Base-by-base conservation (phyloP, 2,888 invertebrate species). In the Anticlea derivata region DNA sequence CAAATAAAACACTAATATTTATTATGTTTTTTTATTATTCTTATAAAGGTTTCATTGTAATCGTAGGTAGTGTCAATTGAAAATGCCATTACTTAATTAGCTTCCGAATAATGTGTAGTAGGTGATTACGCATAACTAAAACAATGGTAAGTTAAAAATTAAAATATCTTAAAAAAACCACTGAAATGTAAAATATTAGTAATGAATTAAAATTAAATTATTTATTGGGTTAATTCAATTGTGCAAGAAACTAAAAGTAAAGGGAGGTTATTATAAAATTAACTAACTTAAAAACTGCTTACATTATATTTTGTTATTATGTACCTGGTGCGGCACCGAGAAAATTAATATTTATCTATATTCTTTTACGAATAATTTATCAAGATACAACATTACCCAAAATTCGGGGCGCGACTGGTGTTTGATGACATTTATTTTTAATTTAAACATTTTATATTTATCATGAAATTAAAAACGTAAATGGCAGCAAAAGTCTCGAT, bases 41-140 rank as follows among this genome's bases (percentile, higher is more conserved):
- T 86, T 83, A 86, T 86, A 87, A 87, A 86, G 76, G 81, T 85
- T 89, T 87, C 80, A 86, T 84, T 83, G 83, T 86, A 81, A 84
- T 81, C 75, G 79, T 86, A 88, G 83, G 83, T 86, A 85, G 85
- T 88, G 86, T 87, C 82, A 83, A 83, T 86, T 85, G 75, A 80
- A 83, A 78, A 83, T 84, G 81, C 46, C 75, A 82, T 80, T 73
- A 81, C 80, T 80, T 78, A 73, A 80, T 74, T 78, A 84, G 81
- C 80, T 81, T 81, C 68, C 72, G 74, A 74, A 81, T 83, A 83
- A 88, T 89, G 90, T 90, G 90, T 89, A 89, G 89, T 81, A 87
- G 88, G 89, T 83, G 75, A 82, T 83, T 83, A 85, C 78, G 75
- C 81, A 73, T 77, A 80, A 80, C 80, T 41, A 35, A 60, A 60